Conservation (phyloP, 2,888 invertebrate genomes). For the Pheosia tremula region DNA sequence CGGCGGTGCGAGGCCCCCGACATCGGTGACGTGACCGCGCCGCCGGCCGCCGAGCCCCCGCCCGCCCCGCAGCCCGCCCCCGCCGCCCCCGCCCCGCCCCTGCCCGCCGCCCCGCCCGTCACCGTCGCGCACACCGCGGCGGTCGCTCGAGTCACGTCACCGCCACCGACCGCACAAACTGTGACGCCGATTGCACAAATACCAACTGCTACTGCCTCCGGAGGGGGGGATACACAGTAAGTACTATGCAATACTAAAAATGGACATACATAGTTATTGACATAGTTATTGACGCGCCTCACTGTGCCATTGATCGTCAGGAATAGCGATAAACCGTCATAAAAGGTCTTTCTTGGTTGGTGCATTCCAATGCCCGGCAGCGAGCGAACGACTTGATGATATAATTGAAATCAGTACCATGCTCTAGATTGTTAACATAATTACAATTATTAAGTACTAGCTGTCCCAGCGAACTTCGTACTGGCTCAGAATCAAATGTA, state of each 20-base stretch:
- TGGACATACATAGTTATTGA: neutral
- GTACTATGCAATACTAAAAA: constrained; percentile 6
- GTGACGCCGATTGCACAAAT: constrained; percentile 9
- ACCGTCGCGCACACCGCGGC: neutral
- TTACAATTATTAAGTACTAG: too few species aligned
- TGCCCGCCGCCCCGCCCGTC: neutral
- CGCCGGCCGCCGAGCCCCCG: constrained; percentile 13
- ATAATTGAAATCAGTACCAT: too few species aligned
- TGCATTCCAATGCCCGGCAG: too few species aligned
- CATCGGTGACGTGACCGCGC: constrained; percentile 73
- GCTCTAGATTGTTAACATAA: too few species aligned
- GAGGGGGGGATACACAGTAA: constrained; percentile 35
- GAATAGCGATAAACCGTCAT: too few species aligned
- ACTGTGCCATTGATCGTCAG: too few species aligned
- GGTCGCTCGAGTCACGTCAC: neutral
- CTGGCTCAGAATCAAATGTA: too few species aligned
- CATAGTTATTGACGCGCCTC: neutral
- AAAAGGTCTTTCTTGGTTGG: too few species aligned
- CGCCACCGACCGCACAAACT: constrained; percentile 14
- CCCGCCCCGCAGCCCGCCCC: constrained; percentile 33
- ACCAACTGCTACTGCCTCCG: constrained; percentile 17
- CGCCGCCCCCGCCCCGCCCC: constrained; percentile 10
- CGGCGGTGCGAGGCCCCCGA: constrained; percentile 73
- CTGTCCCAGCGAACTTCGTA: too few species aligned
- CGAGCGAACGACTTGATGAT: too few species aligned